Evolutionary conservation across 1,140 invertebrate species (phyloP), one percentile per base, ranked within the genome.

Genomic region (Amyelois transitella): DNA sequence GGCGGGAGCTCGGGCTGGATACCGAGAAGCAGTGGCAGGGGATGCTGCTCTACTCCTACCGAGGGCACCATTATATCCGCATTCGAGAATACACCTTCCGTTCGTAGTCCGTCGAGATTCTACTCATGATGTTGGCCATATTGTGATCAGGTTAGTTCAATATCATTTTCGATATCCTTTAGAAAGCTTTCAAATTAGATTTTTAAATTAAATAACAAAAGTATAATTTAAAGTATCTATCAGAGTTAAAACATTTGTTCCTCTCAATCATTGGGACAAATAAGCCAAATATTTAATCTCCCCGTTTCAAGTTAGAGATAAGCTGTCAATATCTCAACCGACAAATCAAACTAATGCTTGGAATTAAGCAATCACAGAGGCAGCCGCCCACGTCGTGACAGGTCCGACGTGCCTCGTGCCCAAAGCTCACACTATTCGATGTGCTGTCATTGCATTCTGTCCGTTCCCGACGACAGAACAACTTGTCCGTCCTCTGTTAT

Each of bases 1-100:
- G 24, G 91, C 93, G 0, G 92, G 93, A 0, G 93, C 94, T 50
- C 92, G 93, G n/a, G 92, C 93, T 14, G 92, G 93, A 2, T 97
- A 96, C 69, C 92, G 95, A 62, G 95, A 97, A 75, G 88, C 96
- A 17, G 92, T 93, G 50, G 95, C 96, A 59, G 94, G 96, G 28
- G 91, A 92, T 19, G 88, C 97, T 0, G 93, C 93, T 0, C 91
- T 97, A n/a, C 83, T 97, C n/a, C 88, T 97, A n/a, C 96, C 96
- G 0, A 93, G 96, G 73, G 93, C 93, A 21, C 93, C 95, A 0
- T 86, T 97, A 2, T 97, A 96, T 87, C 96, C 96, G 1, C 92
- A 95, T 64, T 96, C 95, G n/a, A 92, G 94, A 63, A 89, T 97
- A 38, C 95, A 97, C 81, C 91, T 97, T 1, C 95, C 96, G 1